Base-by-base conservation (phyloP, 2,888 invertebrate genomes). In the Phragmatobia fuliginosa region DNA sequence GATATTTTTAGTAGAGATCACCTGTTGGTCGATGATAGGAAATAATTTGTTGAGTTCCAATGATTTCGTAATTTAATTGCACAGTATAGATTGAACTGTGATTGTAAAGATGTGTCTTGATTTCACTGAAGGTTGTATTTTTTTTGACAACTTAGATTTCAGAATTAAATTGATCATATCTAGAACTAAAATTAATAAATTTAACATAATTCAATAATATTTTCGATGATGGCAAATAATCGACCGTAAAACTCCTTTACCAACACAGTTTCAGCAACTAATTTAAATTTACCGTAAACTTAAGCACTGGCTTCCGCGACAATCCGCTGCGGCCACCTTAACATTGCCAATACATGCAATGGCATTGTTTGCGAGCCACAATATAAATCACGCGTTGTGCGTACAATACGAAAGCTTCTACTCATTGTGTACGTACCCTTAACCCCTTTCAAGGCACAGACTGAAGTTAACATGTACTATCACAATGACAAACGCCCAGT, bases 211-310 rank as follows among this genome's bases (percentile, higher is more conserved):
- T 62, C 38, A 62, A 62, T 60, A 60, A 16, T 36, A 33, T 36
- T 64, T 49, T 67, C 38, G 56, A 25, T 63, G 49, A 56, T 76
- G 41, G 58, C 5, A 70, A 67, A 71, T 80, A 79, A 81, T 80
- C 72, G 52, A 79, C 74, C 79, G 78, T 80, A 63, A 79, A 84
- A 84, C 79, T 75, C 76, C 79, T 83, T 79, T 72, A 81, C 81
- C 77, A 86, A 87, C 89, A 89, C 87, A 87, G 88, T 90, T 91
- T 91, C 82, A 87, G 85, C 84, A 85, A 87, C 85, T 93, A 93
- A 94, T 94, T 92, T 92, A 90, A 92, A 87, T 94, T 93, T 94
- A 94, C 94, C 94, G 94, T 94, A 92, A 90, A 83, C 83, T 82
- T 83, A 74, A 85, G 81, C 84, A 80, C 85, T 81, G 82, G 92